Base-by-base conservation (phyloP, 2,797 vertebrate species). In the Sebastes hopkinsi region DNA sequence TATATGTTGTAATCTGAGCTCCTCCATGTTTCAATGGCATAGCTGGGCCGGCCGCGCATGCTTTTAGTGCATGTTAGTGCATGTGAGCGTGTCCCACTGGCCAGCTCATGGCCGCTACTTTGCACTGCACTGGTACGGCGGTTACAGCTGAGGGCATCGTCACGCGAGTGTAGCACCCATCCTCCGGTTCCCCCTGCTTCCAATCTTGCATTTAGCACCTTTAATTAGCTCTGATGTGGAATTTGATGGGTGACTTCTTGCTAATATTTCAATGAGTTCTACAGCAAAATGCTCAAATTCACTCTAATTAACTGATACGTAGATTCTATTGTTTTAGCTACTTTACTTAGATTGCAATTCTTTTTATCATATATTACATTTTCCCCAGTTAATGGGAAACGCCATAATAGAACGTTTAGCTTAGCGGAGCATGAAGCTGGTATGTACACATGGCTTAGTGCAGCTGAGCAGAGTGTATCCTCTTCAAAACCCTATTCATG, bases 401-500 rank as follows among this genome's bases (percentile, higher is more conserved):
- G n/a, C 20, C 27, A 74, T 77, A 30, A 66, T 34, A 46, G 18
- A 67, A n/a, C 4, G 1, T 75, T 79, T 27, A 74, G 66, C 50
- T 74, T 34, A 65, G 65, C 4, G 13, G 72, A 84, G 69, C 73
- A 71, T 83, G 32, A 76, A 69, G 56, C 83, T 79, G 46, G 32
- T 62, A 55, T 67, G 66, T 82, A 71, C 65, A 80, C 27, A 66
- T 55, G 42, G 80, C 61, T 84, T 59, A 84, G 74, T 58, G 67
- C 55, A 81, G 82, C 78, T 79, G 79, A 81, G 58, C 54, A 30
- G 67, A 81, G 59, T 58, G 64, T 62, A 58, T 82, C 78, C 80
- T 69, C 75, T 77, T 81, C 62, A 84, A 80, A 91, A 86, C 68
- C 67, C 72, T 34, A 71, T 80, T 86, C 54, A 66, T 85, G 81